Base-by-base conservation (phyloP, 2,797 vertebrate species). In the Benthosema pterotum region DNA sequence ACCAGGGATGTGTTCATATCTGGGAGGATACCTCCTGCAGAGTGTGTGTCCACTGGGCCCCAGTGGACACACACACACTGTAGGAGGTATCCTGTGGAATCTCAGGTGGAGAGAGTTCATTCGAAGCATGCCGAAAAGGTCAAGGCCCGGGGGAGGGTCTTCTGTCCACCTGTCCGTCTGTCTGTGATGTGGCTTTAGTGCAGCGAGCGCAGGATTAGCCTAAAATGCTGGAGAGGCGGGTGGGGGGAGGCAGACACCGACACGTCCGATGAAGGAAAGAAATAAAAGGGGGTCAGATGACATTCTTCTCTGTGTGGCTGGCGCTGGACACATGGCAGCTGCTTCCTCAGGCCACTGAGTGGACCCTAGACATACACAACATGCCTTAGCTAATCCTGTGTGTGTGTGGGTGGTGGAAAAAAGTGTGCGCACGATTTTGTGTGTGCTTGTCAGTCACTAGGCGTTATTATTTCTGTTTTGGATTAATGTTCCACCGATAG, bases 341-440 rank as follows among this genome's bases (percentile, higher is more conserved):
- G 89, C 87, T 89, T 90, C 89, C 88, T 88, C 70, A 16, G 74
- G 84, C 80, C 76, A 15, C 68, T 43, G 69, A 77, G 79, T 59
- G 63, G 64, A 89, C 84, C 78, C 71, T 69, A 78, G 58, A 73
- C 80, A 72, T 22, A 48, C 43, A 54, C 63, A 55, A 68, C 80
- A 83, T 75, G 65, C 83, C 72, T 69, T 5, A 51, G 55, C 74
- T 79, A 76, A 75, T 79, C 66, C 67, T 65, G 49, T 61, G 59
- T 61, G 59, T 61, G 59, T 51, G 28, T 60, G 46, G 49, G 45
- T 11, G 32, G 50, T 71, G 43, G 32, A 38, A 38, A 38, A 38
- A 38, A 63, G 56, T 43, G 43, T 28, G 32, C 11, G 32, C 32
- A 38, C 32, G 32, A 38, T 38, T n/a, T 38, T 38, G 32, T 38